Evolutionary conservation across 2,797 vertebrate genomes (phyloP).

Genomic region (Fringilla coelebs): DNA sequence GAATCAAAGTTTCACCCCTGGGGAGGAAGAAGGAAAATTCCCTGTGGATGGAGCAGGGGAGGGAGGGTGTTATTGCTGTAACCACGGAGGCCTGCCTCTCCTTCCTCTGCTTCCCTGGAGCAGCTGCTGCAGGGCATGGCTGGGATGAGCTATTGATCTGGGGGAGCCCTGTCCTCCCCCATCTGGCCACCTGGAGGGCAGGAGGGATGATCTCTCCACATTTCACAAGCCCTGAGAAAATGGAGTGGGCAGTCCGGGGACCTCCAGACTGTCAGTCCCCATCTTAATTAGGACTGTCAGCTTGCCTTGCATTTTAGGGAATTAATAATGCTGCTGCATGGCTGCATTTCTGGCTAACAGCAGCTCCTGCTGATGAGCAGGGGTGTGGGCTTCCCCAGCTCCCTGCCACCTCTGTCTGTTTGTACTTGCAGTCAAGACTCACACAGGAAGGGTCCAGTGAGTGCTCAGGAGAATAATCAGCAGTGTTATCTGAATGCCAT

Average conservation of each 20-base stretch:
- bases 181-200: background rate
- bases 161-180: background rate
- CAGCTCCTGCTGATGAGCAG: background rate
- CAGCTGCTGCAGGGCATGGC: background rate
- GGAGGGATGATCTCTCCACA: accelerated
- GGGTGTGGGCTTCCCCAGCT: background rate
- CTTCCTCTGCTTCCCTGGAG: background rate
- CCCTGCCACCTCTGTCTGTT: background rate
- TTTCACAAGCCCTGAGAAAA: background rate
- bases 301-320: conserved; percentile 29
- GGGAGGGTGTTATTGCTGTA: background rate
- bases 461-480: background rate
- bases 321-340: background rate
- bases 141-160: background rate
- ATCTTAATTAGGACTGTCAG: conserved; percentile 19
- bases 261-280: background rate
- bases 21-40: background rate
- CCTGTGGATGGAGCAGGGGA: background rate
- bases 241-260: background rate
- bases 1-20: background rate
- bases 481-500: background rate
- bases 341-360: background rate
- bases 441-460: background rate
- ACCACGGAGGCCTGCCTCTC: background rate
- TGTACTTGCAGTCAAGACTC: conserved; percentile 24